Evolutionary conservation across 2,797 vertebrate species (phyloP).

Genomic region (Malurus splendens): DNA sequence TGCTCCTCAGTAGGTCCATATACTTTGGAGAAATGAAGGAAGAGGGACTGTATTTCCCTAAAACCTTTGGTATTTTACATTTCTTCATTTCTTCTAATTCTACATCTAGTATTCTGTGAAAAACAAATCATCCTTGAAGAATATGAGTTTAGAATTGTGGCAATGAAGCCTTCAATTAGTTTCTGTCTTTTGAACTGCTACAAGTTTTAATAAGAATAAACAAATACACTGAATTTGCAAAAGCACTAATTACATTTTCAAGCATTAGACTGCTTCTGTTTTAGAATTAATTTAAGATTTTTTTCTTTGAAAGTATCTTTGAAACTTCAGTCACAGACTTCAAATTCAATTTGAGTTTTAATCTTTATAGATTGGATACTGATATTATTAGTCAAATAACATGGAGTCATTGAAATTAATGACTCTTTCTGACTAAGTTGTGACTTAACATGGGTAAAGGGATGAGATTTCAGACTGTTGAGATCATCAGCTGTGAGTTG

Average conservation of each 20-base stretch:
- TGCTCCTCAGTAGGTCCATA: not conserved
- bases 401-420: not conserved
- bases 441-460: not conserved
- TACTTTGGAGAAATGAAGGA: not conserved
- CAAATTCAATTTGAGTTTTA: conserved; percentile 30
- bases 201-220: conserved; percentile 23
- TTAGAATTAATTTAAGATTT: conserved; percentile 10
- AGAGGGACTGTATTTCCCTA: not conserved
- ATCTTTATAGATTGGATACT: conserved; percentile 3
- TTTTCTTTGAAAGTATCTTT: conserved; percentile 25
- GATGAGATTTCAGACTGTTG: not conserved
- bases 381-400: conserved; percentile 23
- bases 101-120: not conserved
- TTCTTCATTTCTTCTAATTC: not conserved
- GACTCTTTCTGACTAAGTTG: not conserved
- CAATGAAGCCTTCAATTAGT: not conserved
- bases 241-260: conserved; percentile 3
- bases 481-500: not conserved
- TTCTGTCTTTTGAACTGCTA: conserved; percentile 25
- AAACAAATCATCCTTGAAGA: not conserved
- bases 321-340: conserved; percentile 28
- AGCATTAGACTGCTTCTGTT: not conserved
- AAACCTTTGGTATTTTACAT: not conserved
- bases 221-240: conserved; percentile 5
- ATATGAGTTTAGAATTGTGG: not conserved